These are phyloP conservation scores for Polydrusus tereticollis DNA, from an alignment of 2,888 invertebrate genomes.

Conservation along the genomic window DNA sequence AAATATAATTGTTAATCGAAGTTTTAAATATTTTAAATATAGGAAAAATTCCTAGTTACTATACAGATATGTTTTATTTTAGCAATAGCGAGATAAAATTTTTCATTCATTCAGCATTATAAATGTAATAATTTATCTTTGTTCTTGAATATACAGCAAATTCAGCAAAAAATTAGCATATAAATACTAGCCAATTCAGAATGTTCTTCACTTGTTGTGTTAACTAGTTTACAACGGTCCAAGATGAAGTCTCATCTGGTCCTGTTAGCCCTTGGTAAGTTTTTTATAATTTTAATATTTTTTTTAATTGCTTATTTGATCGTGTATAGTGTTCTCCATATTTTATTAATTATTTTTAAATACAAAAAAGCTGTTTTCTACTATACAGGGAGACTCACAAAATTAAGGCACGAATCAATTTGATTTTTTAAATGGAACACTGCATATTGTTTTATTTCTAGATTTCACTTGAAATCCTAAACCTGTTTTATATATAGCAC, in stretches of 20 bases:
- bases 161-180: conserved; percentile 1
- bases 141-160: background rate
- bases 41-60: background rate
- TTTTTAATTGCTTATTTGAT: background rate
- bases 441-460: too few relatives aligned
- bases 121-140: conserved; percentile 2
- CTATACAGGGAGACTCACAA: too few relatives aligned
- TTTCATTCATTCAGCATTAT: conserved; percentile 8
- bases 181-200: background rate
- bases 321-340: background rate
- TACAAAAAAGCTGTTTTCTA: too few relatives aligned
- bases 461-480: too few relatives aligned
- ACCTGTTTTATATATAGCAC: too few relatives aligned
- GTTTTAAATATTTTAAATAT: too few relatives aligned
- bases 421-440: too few relatives aligned
- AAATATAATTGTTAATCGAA: too few relatives aligned
- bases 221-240: conserved; percentile 34
- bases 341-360: too few relatives aligned
- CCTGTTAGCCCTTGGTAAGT: conserved; percentile 64
- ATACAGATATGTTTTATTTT: background rate
- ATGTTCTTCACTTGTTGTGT: background rate
- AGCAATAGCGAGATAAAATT: background rate
- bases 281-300: conserved; percentile 30
- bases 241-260: conserved; percentile 64
- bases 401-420: too few relatives aligned